A percentile compares a stretch with the other conserved stretches of the same genome.
phyloP scores from a whole-genome alignment of 2,888 invertebrate genomes.

The Drosophila helvetica region DNA sequence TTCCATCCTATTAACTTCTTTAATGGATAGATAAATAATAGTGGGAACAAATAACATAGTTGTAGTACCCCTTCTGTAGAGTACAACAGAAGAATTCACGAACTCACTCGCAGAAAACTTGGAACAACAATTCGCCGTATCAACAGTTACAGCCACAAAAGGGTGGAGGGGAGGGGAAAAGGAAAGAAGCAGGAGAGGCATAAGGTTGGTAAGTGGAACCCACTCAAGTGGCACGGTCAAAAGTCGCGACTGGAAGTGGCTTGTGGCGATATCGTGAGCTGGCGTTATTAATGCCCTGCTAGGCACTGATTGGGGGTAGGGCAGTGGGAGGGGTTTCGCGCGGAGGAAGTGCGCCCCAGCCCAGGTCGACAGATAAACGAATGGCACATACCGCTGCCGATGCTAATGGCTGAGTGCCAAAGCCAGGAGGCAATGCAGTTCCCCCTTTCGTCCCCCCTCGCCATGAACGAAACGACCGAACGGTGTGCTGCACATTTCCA shows the following conservation, averaged over 20 bases:
- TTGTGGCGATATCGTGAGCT: constrained; percentile 34
- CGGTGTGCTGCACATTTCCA: constrained; percentile 3
- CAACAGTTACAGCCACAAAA: constrained; percentile 44
- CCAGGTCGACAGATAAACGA: neutral
- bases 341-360: neutral
- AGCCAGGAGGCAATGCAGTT: constrained; percentile 34
- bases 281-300: constrained; percentile 42
- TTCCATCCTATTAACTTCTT: neutral
- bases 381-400: neutral
- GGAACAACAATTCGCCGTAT: constrained; percentile 35
- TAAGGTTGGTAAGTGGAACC: constrained; percentile 7
- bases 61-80: neutral
- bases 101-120: neutral
- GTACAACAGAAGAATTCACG: constrained; percentile 5
- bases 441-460: neutral
- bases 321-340: too few species aligned
- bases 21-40: neutral
- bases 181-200: neutral
- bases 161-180: neutral
- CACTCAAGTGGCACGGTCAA: constrained; percentile 36
- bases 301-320: constrained; percentile 26
- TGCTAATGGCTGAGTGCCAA: constrained; percentile 9
- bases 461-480: neutral
- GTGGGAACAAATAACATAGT: too few species aligned
- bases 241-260: constrained; percentile 44